A percentile compares a stretch with the other conserved stretches of the same genome.
phyloP scores from a whole-genome alignment of 1,140 invertebrate genomes.

The Drosophila lowei region DNA sequence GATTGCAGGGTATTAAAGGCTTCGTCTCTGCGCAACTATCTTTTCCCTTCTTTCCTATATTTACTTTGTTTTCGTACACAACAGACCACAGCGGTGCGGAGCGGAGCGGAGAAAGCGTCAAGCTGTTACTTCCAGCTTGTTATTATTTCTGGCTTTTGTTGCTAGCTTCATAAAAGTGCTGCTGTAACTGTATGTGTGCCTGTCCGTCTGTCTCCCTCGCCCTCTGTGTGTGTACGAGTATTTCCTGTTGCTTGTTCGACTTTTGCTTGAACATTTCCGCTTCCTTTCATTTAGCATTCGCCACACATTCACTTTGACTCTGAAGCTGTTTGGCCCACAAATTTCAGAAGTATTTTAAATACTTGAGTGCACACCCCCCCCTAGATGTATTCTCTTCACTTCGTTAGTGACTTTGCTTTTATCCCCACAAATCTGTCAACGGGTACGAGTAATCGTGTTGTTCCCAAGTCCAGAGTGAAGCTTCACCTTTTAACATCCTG shows the following conservation, averaged over 20 bases:
- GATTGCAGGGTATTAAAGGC: neutral
- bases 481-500: constrained; percentile 16
- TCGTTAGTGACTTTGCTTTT: neutral
- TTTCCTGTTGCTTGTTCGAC: constrained; percentile 69
- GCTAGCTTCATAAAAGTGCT: constrained; percentile 58
- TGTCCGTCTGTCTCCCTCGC: constrained; percentile 12
- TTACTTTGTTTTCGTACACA: constrained; percentile 20
- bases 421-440: neutral
- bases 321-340: constrained; percentile 25
- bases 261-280: constrained; percentile 71
- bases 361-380: constrained; percentile 1
- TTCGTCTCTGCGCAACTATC: no score
- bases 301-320: constrained; percentile 26
- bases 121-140: constrained; percentile 59
- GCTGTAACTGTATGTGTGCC: neutral
- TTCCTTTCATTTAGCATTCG: constrained; percentile 69
- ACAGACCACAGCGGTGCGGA: constrained; percentile 18
- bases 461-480: neutral
- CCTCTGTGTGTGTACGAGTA: constrained; percentile 19
- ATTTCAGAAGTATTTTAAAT: constrained; percentile 26
- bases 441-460: neutral
- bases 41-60: no score
- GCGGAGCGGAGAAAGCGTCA: constrained; percentile 42
- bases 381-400: neutral
- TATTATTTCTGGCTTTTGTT: constrained; percentile 69